Conservation (phyloP, 2,113 vertebrate species). For the Hemichromis elongatus region DNA sequence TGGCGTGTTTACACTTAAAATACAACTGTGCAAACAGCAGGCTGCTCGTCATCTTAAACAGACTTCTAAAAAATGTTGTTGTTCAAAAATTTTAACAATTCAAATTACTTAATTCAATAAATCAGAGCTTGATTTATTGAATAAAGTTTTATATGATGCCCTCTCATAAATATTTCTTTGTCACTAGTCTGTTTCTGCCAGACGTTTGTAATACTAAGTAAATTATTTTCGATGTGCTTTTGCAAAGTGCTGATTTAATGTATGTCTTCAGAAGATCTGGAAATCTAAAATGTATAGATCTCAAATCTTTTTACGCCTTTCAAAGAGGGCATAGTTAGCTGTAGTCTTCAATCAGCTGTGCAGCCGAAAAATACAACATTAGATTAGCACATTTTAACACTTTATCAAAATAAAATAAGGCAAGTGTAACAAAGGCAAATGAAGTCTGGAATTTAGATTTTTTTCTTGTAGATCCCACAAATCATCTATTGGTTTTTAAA, state of each 20-base stretch:
- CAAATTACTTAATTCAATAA: too few relatives aligned
- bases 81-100: background rate
- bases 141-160: background rate
- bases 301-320: too few relatives aligned
- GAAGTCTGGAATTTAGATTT: background rate
- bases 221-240: background rate
- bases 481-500: background rate
- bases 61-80: background rate
- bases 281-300: too few relatives aligned
- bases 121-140: too few relatives aligned
- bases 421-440: background rate
- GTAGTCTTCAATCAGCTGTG: background rate
- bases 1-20: background rate
- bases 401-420: background rate
- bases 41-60: background rate
- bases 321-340: background rate
- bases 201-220: background rate
- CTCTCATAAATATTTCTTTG: background rate
- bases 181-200: background rate
- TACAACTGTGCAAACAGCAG: background rate
- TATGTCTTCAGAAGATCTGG: too few relatives aligned
- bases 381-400: background rate
- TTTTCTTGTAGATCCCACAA: background rate
- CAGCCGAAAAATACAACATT: background rate
- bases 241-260: too few relatives aligned